A percentile compares a stretch with the other conserved stretches of the same genome.
Conservation (phyloP, 2,888 invertebrate species). For the Pollenia angustigena region DNA sequence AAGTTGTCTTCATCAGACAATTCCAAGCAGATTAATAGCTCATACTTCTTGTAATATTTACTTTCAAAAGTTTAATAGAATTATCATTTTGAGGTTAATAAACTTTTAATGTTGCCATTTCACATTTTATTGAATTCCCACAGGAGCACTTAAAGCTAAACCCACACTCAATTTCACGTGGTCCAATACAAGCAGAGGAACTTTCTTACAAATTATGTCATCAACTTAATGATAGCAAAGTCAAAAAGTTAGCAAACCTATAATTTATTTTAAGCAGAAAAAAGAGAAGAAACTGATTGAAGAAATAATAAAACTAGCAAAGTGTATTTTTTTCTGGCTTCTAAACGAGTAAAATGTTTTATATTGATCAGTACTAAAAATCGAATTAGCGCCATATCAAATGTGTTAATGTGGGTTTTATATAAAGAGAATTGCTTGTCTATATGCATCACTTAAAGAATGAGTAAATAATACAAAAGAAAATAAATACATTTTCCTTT, state of each 20-base stretch:
- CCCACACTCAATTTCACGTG: neutral
- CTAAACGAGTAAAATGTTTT: neutral
- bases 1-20: neutral
- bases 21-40: neutral
- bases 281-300: neutral
- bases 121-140: conserved; percentile 43
- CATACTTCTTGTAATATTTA: neutral
- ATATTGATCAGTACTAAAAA: conserved; percentile 61
- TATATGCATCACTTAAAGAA: conserved; percentile 4
- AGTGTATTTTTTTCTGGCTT: neutral
- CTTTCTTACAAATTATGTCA: conserved; percentile 59
- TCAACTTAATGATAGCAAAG: conserved; percentile 58
- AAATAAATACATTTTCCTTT: conserved; percentile 1
- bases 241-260: conserved; percentile 46
- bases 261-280: conserved; percentile 60
- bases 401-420: conserved; percentile 37
- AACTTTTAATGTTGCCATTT: conserved; percentile 62
- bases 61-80: conserved; percentile 18
- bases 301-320: neutral
- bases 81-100: conserved; percentile 46
- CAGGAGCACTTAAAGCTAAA: conserved; percentile 44
- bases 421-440: conserved; percentile 16
- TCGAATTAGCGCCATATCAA: conserved; percentile 68
- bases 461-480: conserved; percentile 7
- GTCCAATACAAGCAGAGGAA: conserved; percentile 19